phyloP scores from a whole-genome alignment of 2,797 vertebrate genomes.

The Chiloscyllium punctatum region DNA sequence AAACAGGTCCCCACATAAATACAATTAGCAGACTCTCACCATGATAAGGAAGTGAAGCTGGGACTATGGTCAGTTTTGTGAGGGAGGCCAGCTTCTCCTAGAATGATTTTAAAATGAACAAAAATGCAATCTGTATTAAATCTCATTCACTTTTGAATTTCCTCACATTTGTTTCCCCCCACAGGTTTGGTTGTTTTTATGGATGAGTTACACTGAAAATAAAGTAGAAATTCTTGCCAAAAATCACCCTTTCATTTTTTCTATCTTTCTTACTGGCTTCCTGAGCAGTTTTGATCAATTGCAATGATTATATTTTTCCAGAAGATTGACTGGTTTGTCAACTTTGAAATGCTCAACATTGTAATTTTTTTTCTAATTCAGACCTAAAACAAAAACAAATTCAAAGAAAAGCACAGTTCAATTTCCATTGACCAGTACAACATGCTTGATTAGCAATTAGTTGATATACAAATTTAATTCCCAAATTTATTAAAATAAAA shows the following conservation, averaged over 20 bases:
- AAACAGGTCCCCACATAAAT: neutral
- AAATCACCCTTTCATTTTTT: neutral
- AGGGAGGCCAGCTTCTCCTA: neutral
- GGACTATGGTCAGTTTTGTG: neutral
- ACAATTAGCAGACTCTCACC: neutral
- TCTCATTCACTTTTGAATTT: neutral
- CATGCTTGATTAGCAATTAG: neutral
- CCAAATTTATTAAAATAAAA: neutral
- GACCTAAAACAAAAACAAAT: neutral
- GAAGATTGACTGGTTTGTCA: neutral
- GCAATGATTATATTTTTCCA: neutral
- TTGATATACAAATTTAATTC: neutral
- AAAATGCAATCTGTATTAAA: neutral
- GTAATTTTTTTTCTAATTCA: neutral
- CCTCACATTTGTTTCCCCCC: neutral
- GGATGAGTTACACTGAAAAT: neutral
- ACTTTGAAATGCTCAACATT: neutral
- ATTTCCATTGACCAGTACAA: neutral
- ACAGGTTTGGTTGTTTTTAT: neutral
- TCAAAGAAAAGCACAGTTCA: neutral
- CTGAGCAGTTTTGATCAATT: neutral
- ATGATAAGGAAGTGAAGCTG: neutral
- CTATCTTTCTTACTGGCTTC: neutral
- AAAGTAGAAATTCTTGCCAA: neutral
- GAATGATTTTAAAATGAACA: neutral